Evolutionary conservation across 2,113 vertebrate genomes (phyloP), one percentile per base, ranked within the genome.

Genomic region (Tauraco erythrolophus): DNA sequence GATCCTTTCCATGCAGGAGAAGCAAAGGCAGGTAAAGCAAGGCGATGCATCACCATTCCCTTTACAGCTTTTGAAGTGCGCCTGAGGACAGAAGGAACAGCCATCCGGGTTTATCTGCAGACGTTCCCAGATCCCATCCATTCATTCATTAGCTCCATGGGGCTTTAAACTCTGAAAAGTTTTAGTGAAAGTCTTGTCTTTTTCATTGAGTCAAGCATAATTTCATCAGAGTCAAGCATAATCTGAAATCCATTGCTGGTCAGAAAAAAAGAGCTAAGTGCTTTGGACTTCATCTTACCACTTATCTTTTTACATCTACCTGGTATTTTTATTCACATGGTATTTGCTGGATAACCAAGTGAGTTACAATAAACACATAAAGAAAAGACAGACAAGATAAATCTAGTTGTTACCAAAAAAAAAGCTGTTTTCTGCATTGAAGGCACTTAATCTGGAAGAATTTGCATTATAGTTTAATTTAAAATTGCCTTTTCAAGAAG

Each of bases 1-100:
- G 22, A 76, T 69, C 30, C 25, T 35, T 0, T 0, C 68, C 35
- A 1, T 80, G 45, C 2, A 3, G 57, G 11, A 68, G 33, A 3
- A 76, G 31, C 22, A 76, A 31, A 46, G 41, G 25, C 28, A 82
- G 48, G 8, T 33, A 72, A 68, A 11, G 31, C 65, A 87, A 60
- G 60, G 27, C 4, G 1, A 35, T 30, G 7, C 11, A 43, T 31
- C 45, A 69, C 9, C 7, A n/a, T 27, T 33, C 11, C 14, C 15
- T 50, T 27, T 35, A 43, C 12, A 33, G 24, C 39, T 76, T 85
- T 86, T 65, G 16, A 57, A 68, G 30, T 33, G 54, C 61, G 8
- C 54, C 37, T 2, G 9, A 54, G 30, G 13, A 68, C 28, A 86
- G 39, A 69, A 91, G 30, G 19, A 23, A 64, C 8, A 27, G 39